Base-by-base conservation (phyloP, 2,797 vertebrate species). In the Spinibarbus caldwelli region DNA sequence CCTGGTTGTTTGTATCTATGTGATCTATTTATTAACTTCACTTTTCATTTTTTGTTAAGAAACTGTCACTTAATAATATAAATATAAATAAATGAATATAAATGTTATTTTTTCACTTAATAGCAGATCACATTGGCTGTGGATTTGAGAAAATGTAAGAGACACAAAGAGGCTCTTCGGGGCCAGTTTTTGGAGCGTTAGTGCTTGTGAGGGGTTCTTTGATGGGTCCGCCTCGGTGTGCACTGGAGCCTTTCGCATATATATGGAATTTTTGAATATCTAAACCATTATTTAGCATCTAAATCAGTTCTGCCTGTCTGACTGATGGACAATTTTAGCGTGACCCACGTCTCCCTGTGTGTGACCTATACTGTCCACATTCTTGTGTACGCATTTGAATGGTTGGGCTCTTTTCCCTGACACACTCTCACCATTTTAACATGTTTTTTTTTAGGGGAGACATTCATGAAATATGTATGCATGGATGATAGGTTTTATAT, bases 221-320 rank as follows among this genome's bases (percentile, higher is more conserved):
- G 96, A 96, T 95, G 96, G 96, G 95, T 93, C 95, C 94, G 95
- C 96, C 95, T 93, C 94, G 93, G 93, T 97, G 97, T 96, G 97
- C 97, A 97, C 96, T 95, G 97, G 97, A 98, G 97, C 97, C 95
- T 98, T 98, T 97, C 97, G 93, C 97, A 97, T 96, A 97, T 97
- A 97, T 96, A 97, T 96, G 96, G 97, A 97, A 99, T 96, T 95
- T 97, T 96, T 97, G 97, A 97, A 97, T 97, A 97, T 97, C 96
- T 96, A 96, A 95, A 95, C 96, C 95, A 95, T 97, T 98, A 98
- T 97, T 98, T 97, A 97, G 97, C 96, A 98, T 99, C 97, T 97
- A 97, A 97, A 98, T 99, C 98, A 97, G 98, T 99, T 99, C 97
- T 97, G 98, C 97, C 98, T 99, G 98, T 99, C 98, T 99, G 97